phyloP scores from a whole-genome alignment of 1,140 invertebrate species.

The Pseudomyrmex pallidus region DNA sequence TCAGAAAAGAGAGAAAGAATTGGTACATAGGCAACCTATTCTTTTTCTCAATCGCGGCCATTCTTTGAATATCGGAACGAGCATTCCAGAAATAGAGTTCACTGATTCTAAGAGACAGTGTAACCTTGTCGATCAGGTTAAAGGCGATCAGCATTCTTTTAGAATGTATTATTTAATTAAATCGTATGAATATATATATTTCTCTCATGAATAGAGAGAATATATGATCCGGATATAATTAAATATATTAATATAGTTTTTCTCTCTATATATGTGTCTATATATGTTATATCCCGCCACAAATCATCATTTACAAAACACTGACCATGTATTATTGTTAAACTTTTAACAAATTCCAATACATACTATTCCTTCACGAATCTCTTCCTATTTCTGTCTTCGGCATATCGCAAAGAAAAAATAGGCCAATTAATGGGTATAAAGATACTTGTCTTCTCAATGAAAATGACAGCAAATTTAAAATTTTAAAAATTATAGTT shows the following conservation, averaged over 20 bases:
- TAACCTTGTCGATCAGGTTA: constrained; percentile 75
- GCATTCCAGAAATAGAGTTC: too few relatives aligned
- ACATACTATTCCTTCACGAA: constrained; percentile 40
- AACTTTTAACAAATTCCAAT: constrained; percentile 83
- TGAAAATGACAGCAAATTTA: too few relatives aligned
- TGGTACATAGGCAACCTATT: too few relatives aligned
- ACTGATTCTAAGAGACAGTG: constrained; percentile 25
- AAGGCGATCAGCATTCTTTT: constrained; percentile 73
- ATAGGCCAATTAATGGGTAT: neutral
- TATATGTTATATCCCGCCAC: too few relatives aligned
- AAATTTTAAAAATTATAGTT: neutral
- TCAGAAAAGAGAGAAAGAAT: too few relatives aligned
- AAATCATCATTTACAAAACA: constrained; percentile 84
- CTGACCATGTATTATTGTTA: constrained; percentile 83
- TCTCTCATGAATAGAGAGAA: constrained; percentile 5
- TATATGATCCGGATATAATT: constrained; percentile 41
- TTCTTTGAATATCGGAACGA: too few relatives aligned
- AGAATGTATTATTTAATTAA: constrained; percentile 67
- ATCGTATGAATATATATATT: constrained; percentile 67
- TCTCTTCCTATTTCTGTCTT: constrained; percentile 32
- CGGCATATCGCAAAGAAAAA: neutral
- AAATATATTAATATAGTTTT: constrained; percentile 40
- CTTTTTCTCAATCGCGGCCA: too few relatives aligned
- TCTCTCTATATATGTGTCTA: neutral
- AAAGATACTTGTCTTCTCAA: too few relatives aligned